Base-by-base conservation (phyloP, 37 sponge, comb jelly and placozoan genomes). In the Beroe forskalii region DNA sequence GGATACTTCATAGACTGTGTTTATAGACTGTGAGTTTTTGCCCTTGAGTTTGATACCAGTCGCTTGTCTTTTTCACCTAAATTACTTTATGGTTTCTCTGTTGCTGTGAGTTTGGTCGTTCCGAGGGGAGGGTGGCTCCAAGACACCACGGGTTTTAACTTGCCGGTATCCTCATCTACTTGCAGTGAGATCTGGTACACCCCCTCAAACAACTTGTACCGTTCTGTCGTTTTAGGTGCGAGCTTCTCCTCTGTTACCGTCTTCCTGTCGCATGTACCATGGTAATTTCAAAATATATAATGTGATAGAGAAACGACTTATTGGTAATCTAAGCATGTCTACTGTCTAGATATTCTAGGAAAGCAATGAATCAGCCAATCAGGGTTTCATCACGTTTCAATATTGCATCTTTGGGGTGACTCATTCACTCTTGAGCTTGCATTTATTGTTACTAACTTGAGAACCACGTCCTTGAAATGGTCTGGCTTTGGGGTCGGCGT, bases 51-150 rank as follows among this genome's bases (percentile, higher is more conserved):
- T n/a, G n/a, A n/a, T n/a, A n/a, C n/a, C n/a, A n/a, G n/a, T n/a
- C n/a, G n/a, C n/a, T n/a, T n/a, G n/a, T n/a, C n/a, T n/a, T n/a
- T n/a, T n/a, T n/a, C n/a, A n/a, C n/a, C n/a, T n/a, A n/a, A n/a
- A n/a, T n/a, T n/a, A n/a, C n/a, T n/a, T n/a, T n/a, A n/a, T n/a
- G n/a, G 55, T 48, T 6, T 48, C 6, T 12, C 55, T 48, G 55
- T 48, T 48, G 6, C 12, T 48, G 55, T 48, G 12, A 48, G 55
- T 17, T 36, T 1, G 9, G 72, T 69, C 17, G 72, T 35, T 19
- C 72, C 72, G 37, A 69, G 38, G 3, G 72, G 72, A 35, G 72
- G 72, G 38, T 69, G 72, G 32, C 72, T 69, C 72, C 72, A 69
- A 19, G 72, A 69, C 4, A 69, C 72, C 35, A 69, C 72, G 14